A percentile compares a stretch with the other conserved stretches of the same genome.
Conservation (phyloP, 1,140 invertebrate species). For the Reticulitermes speratus region DNA sequence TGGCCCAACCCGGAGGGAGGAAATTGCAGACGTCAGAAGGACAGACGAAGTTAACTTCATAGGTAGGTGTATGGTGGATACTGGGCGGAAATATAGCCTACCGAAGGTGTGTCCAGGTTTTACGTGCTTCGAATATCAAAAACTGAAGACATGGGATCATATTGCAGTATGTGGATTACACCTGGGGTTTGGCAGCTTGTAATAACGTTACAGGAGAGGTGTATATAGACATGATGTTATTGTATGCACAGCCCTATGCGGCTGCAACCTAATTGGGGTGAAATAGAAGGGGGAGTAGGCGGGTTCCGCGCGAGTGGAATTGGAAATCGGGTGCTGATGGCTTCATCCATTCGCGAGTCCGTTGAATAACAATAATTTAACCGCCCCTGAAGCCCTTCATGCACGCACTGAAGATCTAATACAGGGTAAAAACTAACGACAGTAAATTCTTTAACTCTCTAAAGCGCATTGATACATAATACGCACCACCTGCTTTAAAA, state of each 20-base stretch:
- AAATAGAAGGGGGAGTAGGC: not conserved
- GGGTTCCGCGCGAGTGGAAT: not conserved
- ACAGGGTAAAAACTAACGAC: no score
- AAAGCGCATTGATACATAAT: no score
- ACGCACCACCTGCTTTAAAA: no score
- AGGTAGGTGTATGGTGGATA: not conserved
- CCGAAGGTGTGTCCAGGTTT: not conserved
- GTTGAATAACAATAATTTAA: not conserved
- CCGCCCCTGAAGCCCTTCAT: no score
- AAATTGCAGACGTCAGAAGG: conserved; percentile 17
- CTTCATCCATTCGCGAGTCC: not conserved
- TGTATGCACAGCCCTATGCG: not conserved
- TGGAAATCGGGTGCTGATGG: not conserved
- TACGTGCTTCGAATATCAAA: not conserved
- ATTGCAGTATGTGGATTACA: not conserved
- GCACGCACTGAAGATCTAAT: no score
- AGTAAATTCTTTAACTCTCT: no score
- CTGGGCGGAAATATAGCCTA: not conserved
- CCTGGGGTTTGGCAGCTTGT: not conserved
- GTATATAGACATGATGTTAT: not conserved
- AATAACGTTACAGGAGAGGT: not conserved
- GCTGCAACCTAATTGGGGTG: not conserved
- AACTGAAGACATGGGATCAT: not conserved
- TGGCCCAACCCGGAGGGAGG: not conserved
- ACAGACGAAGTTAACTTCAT: conserved; percentile 20